Evolutionary conservation across 2,888 invertebrate genomes (phyloP).

Genomic region (Melinaea marsaeus): DNA sequence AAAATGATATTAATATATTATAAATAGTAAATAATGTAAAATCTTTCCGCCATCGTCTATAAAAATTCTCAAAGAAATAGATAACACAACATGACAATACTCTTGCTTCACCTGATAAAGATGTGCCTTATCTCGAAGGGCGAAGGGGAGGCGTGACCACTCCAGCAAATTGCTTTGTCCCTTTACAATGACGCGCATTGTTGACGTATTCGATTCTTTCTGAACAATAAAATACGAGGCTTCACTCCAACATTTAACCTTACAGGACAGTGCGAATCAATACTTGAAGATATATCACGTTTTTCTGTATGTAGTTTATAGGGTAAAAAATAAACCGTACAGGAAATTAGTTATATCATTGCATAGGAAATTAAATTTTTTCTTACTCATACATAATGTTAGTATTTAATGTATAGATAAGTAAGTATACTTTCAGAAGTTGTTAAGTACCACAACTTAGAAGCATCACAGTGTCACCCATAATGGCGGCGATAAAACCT

Average conservation of each 20-base stretch:
- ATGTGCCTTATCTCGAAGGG: constrained; percentile 37
- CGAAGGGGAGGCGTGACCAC: constrained; percentile 35
- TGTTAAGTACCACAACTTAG: constrained; percentile 14
- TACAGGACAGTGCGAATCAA: constrained; percentile 22
- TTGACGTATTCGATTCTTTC: constrained; percentile 34
- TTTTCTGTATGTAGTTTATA: constrained; percentile 11
- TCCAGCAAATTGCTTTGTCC: constrained; percentile 40
- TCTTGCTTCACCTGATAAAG: constrained; percentile 29
- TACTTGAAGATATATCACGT: constrained; percentile 14
- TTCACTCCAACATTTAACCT: constrained; percentile 24
- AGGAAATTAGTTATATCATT: too few species aligned
- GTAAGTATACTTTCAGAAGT: constrained; percentile 16
- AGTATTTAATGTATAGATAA: neutral
- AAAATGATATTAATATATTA: neutral
- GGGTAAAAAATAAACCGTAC: neutral
- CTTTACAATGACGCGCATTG: constrained; percentile 36
- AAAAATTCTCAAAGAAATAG: constrained; percentile 13
- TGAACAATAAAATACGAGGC: constrained; percentile 32
- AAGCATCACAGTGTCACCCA: constrained; percentile 25
- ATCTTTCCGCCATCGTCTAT: neutral
- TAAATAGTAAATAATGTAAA: neutral
- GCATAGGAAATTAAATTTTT: too few species aligned
- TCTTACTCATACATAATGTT: too few species aligned
- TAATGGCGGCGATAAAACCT: constrained; percentile 39
- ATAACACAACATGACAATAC: constrained; percentile 24